A percentile compares a stretch with the other conserved stretches of the same genome.
These are phyloP conservation scores for Nemapogon koenigi DNA, from an alignment of 2,888 invertebrate species.

Conservation along the genomic window DNA sequence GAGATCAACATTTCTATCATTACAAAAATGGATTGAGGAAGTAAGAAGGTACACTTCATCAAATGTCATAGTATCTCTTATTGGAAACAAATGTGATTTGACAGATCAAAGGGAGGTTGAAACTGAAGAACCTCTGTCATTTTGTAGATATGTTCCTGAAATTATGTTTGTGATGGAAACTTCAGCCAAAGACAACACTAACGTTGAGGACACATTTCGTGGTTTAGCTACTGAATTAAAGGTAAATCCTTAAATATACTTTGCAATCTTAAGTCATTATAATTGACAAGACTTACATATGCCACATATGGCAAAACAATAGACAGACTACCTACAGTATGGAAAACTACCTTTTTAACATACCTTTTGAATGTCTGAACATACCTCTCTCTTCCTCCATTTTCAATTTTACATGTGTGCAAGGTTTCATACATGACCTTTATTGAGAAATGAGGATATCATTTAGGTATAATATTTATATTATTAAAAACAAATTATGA, in stretches of 20 bases:
- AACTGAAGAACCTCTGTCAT: constrained; percentile 83
- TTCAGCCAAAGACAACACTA: constrained; percentile 90
- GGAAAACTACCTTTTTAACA: too few relatives aligned
- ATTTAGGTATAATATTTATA: too few relatives aligned
- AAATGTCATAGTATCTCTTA: constrained; percentile 87
- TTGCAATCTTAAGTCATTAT: too few relatives aligned
- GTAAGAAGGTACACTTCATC: constrained; percentile 92
- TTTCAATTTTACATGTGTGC: too few relatives aligned
- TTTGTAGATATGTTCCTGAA: constrained; percentile 86
- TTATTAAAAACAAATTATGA: too few relatives aligned
- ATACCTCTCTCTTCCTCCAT: too few relatives aligned
- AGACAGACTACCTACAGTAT: too few relatives aligned
- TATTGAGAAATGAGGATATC: too few relatives aligned
- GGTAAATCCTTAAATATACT: constrained; percentile 51
- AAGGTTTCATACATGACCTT: too few relatives aligned
- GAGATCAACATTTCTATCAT: constrained; percentile 86
- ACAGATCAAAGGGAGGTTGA: constrained; percentile 83
- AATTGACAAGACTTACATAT: too few relatives aligned
- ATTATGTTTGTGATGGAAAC: constrained; percentile 87
- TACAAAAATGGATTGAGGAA: constrained; percentile 96
- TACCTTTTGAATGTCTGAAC: too few relatives aligned
- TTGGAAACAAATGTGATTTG: constrained; percentile 92
- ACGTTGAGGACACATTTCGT: constrained; percentile 88
- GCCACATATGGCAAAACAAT: too few relatives aligned
- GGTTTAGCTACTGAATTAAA: constrained; percentile 88